Conservation (phyloP, 1,140 invertebrate genomes). For the Tetranychus cinnabarinus region DNA sequence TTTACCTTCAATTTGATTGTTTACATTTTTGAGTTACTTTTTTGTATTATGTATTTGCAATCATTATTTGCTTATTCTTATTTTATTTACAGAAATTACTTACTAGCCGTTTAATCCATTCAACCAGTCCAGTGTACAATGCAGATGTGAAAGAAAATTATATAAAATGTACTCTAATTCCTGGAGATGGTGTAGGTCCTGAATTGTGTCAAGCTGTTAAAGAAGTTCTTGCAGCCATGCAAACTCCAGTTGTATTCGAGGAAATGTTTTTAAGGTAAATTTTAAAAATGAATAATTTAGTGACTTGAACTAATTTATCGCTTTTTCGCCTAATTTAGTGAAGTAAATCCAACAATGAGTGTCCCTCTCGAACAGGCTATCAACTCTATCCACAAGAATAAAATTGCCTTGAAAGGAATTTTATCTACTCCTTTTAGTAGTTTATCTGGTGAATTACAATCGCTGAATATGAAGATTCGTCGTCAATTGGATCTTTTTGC, state of each 20-base stretch:
- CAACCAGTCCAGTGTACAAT: background rate
- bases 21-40: no score
- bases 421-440: conserved; percentile 73
- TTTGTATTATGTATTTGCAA: no score
- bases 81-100: no score
- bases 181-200: conserved; percentile 94
- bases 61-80: no score
- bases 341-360: conserved; percentile 71
- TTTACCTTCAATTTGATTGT: no score
- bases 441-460: conserved; percentile 67
- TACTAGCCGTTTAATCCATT: background rate
- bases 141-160: background rate
- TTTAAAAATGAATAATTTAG: no score
- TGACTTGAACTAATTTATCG: no score
- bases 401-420: conserved; percentile 89
- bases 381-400: conserved; percentile 64
- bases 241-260: conserved; percentile 70
- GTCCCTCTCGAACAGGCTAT: conserved; percentile 73
- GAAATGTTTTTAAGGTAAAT: conserved; percentile 16
- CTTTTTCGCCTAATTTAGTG: conserved; percentile 26
- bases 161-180: conserved; percentile 66
- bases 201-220: conserved; percentile 58
- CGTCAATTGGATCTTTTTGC: conserved; percentile 80
- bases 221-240: conserved; percentile 65
- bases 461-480: conserved; percentile 82